Percentiles rank a stretch among this genome's conserved stretches.
Conservation (phyloP, 2,797 vertebrate species). For the Thripadectes ignobilis region DNA sequence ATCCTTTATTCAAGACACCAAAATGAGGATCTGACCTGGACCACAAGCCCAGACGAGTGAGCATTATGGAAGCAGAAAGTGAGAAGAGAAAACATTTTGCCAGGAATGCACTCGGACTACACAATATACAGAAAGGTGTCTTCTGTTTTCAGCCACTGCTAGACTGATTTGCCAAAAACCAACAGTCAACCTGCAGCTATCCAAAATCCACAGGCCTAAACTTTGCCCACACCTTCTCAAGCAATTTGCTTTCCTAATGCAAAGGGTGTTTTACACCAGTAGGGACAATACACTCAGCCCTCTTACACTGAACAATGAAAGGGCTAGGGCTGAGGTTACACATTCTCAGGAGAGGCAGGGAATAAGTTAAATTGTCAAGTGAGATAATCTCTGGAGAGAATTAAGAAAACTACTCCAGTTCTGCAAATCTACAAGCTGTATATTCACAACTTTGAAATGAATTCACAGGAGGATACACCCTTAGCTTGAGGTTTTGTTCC, state of each 20-base stretch:
- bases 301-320: neutral
- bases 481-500: neutral
- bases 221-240: neutral
- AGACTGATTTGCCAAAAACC: neutral
- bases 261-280: neutral
- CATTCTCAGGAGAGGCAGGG: neutral
- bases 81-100: neutral
- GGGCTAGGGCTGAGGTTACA: neutral
- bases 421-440: constrained; percentile 1
- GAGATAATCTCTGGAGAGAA: constrained; percentile 14
- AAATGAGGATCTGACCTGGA: neutral
- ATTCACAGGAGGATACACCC: neutral
- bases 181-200: neutral
- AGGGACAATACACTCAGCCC: neutral
- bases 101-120: neutral
- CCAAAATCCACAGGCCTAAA: neutral
- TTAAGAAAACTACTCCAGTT: constrained; percentile 24
- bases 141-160: neutral
- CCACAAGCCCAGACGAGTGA: neutral
- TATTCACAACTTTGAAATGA: constrained; percentile 1
- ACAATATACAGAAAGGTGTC: neutral
- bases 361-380: neutral
- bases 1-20: neutral
- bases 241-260: neutral
- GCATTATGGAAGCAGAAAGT: neutral